These are phyloP conservation scores for Orchesella flavescens DNA, from an alignment of 2,888 invertebrate genomes.

Conservation along the genomic window DNA sequence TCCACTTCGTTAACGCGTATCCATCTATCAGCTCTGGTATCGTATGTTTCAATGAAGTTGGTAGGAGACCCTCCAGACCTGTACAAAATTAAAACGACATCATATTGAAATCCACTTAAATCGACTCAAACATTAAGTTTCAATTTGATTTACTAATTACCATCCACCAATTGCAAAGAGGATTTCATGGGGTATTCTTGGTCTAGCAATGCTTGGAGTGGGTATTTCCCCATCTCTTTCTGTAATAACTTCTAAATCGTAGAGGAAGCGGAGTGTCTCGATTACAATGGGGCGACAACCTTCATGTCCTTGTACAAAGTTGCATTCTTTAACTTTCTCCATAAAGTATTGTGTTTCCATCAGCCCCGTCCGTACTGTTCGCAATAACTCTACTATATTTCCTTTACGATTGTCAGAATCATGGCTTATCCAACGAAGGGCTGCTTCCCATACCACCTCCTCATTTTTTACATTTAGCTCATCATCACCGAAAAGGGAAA, in stretches of 20 bases:
- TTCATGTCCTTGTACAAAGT: slow-evolving; percentile 87
- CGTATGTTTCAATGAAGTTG: slow-evolving; percentile 89
- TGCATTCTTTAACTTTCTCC: slow-evolving; percentile 87
- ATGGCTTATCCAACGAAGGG: slow-evolving; percentile 89
- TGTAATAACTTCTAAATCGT: slow-evolving; percentile 91
- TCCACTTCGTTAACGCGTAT: slow-evolving; percentile 86
- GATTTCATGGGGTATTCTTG: slow-evolving; percentile 89
- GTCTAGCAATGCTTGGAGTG: slow-evolving; percentile 85
- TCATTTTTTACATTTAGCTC: slow-evolving; percentile 91
- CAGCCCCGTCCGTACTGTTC: slow-evolving; percentile 86
- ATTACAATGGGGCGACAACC: slow-evolving; percentile 90
- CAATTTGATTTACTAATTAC: not conserved
- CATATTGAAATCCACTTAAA: not conserved
- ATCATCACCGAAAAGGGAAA: slow-evolving; percentile 84
- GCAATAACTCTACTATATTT: slow-evolving; percentile 85
- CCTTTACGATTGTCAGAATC: slow-evolving; percentile 83
- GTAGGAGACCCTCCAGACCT: slow-evolving; percentile 76
- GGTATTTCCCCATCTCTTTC: slow-evolving; percentile 87
- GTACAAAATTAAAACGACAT: not conserved
- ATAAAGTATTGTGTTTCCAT: slow-evolving; percentile 92
- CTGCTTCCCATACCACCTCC: slow-evolving; percentile 89
- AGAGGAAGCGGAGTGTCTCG: slow-evolving; percentile 91
- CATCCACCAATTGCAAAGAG: slow-evolving; percentile 83
- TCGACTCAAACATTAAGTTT: too few species aligned
- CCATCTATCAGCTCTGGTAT: slow-evolving; percentile 90